Conservation (phyloP, 2,113 vertebrate genomes). For the Seriola aureovittata region DNA sequence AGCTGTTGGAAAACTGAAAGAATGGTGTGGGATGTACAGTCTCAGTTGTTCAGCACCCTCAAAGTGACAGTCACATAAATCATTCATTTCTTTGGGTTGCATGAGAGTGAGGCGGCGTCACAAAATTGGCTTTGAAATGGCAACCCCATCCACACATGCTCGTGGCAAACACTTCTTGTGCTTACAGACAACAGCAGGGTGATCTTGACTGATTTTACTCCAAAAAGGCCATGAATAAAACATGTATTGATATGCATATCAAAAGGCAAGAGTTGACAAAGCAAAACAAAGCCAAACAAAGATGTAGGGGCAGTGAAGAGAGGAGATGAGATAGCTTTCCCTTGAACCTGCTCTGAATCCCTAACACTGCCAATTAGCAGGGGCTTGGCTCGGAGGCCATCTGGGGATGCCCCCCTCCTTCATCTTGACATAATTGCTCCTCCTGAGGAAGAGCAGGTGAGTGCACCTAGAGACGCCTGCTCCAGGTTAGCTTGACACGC, state of each 20-base stretch:
- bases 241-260: slow-evolving; percentile 83
- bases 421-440: slow-evolving; percentile 87
- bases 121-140: slow-evolving; percentile 66
- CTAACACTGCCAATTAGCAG: slow-evolving; percentile 83
- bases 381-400: slow-evolving; percentile 72
- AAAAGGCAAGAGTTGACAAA: slow-evolving; percentile 79
- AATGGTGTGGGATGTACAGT: slow-evolving; percentile 37
- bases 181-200: slow-evolving; percentile 64
- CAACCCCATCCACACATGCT: slow-evolving; percentile 31
- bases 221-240: slow-evolving; percentile 82
- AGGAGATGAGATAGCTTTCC: slow-evolving; percentile 34
- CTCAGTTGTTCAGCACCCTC: slow-evolving; percentile 49
- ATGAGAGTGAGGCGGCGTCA: slow-evolving; percentile 35
- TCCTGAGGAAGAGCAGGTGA: slow-evolving; percentile 84
- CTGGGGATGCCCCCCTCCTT: slow-evolving; percentile 72
- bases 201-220: slow-evolving; percentile 69
- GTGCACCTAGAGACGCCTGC: slow-evolving; percentile 74
- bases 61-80: slow-evolving; percentile 72
- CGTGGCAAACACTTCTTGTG: slow-evolving; percentile 33
- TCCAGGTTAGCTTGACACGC: slow-evolving; percentile 71
- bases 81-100: slow-evolving; percentile 66
- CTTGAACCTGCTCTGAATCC: slow-evolving; percentile 70
- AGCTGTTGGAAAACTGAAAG: slow-evolving; percentile 41
- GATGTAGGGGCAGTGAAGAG: slow-evolving; percentile 52
- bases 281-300: slow-evolving; percentile 81